Conservation (phyloP, 2,888 invertebrate genomes). For the Sabellastarte sp. region DNA sequence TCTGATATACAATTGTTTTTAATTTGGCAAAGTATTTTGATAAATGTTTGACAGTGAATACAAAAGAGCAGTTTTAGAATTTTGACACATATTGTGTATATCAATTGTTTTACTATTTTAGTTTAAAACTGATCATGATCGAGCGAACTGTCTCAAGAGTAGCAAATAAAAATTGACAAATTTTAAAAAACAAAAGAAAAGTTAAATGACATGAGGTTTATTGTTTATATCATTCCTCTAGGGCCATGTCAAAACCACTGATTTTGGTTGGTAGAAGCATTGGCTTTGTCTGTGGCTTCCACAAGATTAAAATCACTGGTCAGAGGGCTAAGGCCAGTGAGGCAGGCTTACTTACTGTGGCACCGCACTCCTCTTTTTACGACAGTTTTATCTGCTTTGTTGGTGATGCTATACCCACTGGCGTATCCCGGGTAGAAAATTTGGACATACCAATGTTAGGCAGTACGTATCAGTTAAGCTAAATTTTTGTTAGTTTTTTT, state of each 20-base stretch:
- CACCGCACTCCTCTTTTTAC: conserved; percentile 88
- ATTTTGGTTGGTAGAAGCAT: conserved; percentile 32
- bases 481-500: neutral
- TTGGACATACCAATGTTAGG: conserved; percentile 81
- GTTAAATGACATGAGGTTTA: too few species aligned
- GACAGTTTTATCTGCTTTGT: conserved; percentile 79
- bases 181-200: too few species aligned
- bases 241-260: conserved; percentile 30
- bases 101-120: too few species aligned
- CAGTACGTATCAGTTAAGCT: conserved; percentile 60
- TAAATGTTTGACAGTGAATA: too few species aligned
- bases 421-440: conserved; percentile 85
- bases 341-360: conserved; percentile 56
- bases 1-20: too few species aligned
- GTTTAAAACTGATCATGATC: too few species aligned
- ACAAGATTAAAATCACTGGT: conserved; percentile 37
- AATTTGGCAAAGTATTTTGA: too few species aligned
- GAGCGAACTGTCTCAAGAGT: too few species aligned
- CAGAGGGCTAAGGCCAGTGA: conserved; percentile 23
- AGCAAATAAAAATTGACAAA: too few species aligned
- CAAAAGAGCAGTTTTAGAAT: too few species aligned
- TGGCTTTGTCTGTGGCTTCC: conserved; percentile 37
- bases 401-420: conserved; percentile 77
- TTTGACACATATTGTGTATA: too few species aligned
- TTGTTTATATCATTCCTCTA: too few species aligned